These are phyloP conservation scores for Rhingia campestris DNA, from an alignment of 2,888 invertebrate species.

Conservation along the genomic window DNA sequence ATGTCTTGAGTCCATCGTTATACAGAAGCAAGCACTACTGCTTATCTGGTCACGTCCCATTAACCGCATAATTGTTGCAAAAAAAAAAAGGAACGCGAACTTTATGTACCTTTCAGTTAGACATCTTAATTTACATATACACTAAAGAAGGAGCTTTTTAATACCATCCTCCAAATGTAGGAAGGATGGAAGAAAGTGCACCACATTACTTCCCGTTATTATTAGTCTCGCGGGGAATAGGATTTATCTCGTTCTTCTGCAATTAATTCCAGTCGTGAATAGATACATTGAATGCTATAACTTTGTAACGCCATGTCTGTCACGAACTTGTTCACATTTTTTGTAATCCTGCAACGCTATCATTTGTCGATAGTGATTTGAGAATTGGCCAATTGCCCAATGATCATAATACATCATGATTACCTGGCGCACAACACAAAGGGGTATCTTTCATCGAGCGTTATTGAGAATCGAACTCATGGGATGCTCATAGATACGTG, in stretches of 20 bases:
- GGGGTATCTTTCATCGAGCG: slow-evolving; percentile 31
- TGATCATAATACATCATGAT: slow-evolving; percentile 25
- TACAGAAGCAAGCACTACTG: slow-evolving; percentile 40
- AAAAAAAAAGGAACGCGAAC: slow-evolving; percentile 18
- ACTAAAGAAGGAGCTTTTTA: slow-evolving; percentile 34
- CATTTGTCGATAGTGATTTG: slow-evolving; percentile 14
- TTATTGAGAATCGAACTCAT: slow-evolving; percentile 9
- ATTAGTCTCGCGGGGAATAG: neutral
- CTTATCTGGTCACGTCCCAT: slow-evolving; percentile 69
- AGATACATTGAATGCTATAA: slow-evolving; percentile 23
- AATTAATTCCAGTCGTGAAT: slow-evolving; percentile 63
- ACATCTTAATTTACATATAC: slow-evolving; percentile 65
- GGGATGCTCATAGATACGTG: slow-evolving; percentile 42
- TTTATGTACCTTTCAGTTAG: slow-evolving; percentile 8
- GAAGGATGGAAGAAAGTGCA: slow-evolving; percentile 31
- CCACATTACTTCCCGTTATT: slow-evolving; percentile 31
- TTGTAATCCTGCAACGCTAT: neutral
- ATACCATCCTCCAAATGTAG: neutral
- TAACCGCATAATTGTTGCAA: slow-evolving; percentile 62
- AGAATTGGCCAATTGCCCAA: slow-evolving; percentile 47
- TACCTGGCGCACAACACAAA: neutral
- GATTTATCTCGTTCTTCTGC: slow-evolving; percentile 36
- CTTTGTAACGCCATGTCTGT: neutral
- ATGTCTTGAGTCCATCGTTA: slow-evolving; percentile 52
- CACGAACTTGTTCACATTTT: slow-evolving; percentile 19